Percentiles rank a stretch among this genome's conserved stretches.
phyloP scores from a whole-genome alignment of 2,797 vertebrate genomes.

The Sebastes cheni region DNA sequence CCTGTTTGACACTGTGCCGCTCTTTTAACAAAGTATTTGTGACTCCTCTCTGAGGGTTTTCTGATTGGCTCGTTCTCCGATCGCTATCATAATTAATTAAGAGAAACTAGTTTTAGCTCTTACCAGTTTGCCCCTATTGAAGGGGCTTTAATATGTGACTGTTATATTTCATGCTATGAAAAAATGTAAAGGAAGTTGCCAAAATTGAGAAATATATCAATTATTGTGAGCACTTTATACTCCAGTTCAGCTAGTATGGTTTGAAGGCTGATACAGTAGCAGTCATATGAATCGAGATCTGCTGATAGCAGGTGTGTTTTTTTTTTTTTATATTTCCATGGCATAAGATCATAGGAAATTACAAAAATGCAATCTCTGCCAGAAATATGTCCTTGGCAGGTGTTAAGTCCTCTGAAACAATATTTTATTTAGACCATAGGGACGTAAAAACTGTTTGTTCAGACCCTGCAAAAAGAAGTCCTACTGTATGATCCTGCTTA shows the following conservation, averaged over 20 bases:
- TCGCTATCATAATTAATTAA: background rate
- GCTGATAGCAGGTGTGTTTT: conserved; percentile 1
- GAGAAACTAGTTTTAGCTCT: conserved; percentile 9
- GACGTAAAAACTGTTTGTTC: conserved; percentile 3
- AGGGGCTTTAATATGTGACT: conserved; percentile 15
- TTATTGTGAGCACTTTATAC: conserved; percentile 70
- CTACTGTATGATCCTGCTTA: background rate
- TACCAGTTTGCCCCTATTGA: conserved; percentile 2
- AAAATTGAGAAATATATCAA: conserved; percentile 40
- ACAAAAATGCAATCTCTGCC: conserved; percentile 19
- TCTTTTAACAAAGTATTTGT: conserved; percentile 17
- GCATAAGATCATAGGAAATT: conserved; percentile 26
- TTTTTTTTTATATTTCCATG: conserved; percentile 1
- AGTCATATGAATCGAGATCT: conserved; percentile 1
- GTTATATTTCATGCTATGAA: conserved; percentile 26
- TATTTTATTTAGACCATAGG: conserved; percentile 16
- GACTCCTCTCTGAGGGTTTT: conserved; percentile 7
- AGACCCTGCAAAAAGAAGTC: background rate
- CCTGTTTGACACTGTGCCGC: conserved; percentile 10
- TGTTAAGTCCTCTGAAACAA: conserved; percentile 5
- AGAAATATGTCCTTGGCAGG: conserved; percentile 17
- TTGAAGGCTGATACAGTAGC: conserved; percentile 19
- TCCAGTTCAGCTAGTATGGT: conserved; percentile 12
- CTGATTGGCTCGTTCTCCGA: background rate
- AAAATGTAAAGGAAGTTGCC: conserved; percentile 24